These are phyloP conservation scores for Gari tellinella DNA, from an alignment of 2,888 invertebrate genomes.

Conservation along the genomic window DNA sequence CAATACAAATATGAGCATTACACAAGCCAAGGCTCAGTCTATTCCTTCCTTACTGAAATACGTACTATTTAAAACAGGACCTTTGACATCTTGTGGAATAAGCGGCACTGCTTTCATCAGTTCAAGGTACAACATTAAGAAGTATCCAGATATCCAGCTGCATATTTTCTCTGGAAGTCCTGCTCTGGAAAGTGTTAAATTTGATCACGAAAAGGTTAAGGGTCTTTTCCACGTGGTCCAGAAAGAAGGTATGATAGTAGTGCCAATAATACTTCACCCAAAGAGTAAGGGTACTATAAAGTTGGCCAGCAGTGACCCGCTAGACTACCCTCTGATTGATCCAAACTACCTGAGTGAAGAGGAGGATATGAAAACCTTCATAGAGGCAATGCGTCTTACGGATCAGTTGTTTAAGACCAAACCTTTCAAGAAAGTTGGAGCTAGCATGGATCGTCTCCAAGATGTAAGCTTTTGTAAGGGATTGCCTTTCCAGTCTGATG, in stretches of 20 bases:
- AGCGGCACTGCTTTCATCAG: conserved; percentile 22
- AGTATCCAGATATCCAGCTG: conserved; percentile 42
- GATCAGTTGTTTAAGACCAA: conserved; percentile 25
- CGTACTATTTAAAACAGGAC: conserved; percentile 22
- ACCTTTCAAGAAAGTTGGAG: conserved; percentile 19
- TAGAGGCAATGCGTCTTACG: conserved; percentile 24
- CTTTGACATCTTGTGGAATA: conserved; percentile 12
- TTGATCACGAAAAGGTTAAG: conserved; percentile 6
- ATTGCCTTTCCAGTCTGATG: conserved; percentile 19
- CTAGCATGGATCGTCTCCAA: not conserved
- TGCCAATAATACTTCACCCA: conserved; percentile 84
- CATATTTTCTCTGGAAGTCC: conserved; percentile 18
- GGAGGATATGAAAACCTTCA: conserved; percentile 40
- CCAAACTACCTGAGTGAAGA: conserved; percentile 92
- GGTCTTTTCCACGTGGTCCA: conserved; percentile 9
- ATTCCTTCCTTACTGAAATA: conserved; percentile 10
- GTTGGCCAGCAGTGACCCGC: conserved; percentile 90
- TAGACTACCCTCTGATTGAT: conserved; percentile 92
- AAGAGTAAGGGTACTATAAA: conserved; percentile 92
- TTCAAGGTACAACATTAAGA: conserved; percentile 10
- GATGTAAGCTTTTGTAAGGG: conserved; percentile 9
- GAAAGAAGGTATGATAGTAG: conserved; percentile 11
- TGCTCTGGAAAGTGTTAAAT: not conserved
- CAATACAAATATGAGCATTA: conserved; percentile 27
- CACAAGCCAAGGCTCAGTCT: conserved; percentile 11